Percentiles rank a stretch among this genome's conserved stretches.
Conservation (phyloP, 2,888 invertebrate species). For the Phalera bucephala region DNA sequence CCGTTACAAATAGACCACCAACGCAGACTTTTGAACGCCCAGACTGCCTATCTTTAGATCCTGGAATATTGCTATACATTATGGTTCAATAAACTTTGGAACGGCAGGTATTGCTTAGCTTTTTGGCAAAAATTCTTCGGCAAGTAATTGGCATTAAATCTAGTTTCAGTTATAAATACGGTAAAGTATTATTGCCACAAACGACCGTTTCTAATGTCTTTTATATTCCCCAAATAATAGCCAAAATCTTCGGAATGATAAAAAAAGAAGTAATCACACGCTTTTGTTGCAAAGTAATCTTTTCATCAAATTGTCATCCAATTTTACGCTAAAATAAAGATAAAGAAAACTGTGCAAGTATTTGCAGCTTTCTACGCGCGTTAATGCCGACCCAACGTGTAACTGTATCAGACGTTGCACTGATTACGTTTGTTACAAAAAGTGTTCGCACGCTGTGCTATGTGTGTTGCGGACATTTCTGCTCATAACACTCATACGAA, state of each 20-base stretch:
- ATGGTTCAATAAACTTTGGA: neutral
- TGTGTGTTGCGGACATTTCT: constrained; percentile 19
- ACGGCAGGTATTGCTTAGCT: neutral
- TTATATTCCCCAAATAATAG: constrained; percentile 21
- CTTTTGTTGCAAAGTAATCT: constrained; percentile 23
- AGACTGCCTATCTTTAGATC: neutral
- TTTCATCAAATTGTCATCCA: constrained; percentile 11
- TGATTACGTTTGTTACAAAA: constrained; percentile 51
- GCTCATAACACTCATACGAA: neutral
- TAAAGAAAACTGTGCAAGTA: constrained; percentile 21
- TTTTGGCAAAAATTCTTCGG: neutral
- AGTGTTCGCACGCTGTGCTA: constrained; percentile 42
- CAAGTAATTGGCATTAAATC: constrained; percentile 1
- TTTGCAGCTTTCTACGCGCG: constrained; percentile 31
- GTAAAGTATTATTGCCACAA: constrained; percentile 19
- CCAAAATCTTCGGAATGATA: constrained; percentile 11
- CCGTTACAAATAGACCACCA: constrained; percentile 9
- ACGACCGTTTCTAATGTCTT: constrained; percentile 23
- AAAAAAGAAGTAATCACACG: constrained; percentile 24
- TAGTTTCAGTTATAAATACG: constrained; percentile 1
- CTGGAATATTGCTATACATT: neutral
- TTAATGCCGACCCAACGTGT: constrained; percentile 37
- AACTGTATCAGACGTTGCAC: constrained; percentile 54
- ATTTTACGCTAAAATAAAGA: constrained; percentile 26
- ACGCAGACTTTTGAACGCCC: constrained; percentile 3